Evolutionary conservation across 2,113 vertebrate genomes (phyloP).

Genomic region (Phasianus colchicus): DNA sequence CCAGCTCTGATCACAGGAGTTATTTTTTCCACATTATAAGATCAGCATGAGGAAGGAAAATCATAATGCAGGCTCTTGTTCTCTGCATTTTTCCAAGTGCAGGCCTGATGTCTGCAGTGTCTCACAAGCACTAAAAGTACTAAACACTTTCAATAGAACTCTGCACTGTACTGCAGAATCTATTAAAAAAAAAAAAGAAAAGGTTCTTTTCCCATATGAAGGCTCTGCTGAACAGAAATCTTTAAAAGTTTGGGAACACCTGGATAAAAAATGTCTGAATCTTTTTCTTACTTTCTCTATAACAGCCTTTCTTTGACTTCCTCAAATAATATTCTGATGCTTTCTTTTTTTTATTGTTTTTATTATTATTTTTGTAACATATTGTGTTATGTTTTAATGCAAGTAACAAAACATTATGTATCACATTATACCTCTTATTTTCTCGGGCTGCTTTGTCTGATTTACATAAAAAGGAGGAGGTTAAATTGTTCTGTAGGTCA

Average conservation of each 20-base stretch:
- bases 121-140: background rate
- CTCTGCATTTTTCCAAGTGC: background rate
- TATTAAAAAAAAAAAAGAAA: background rate
- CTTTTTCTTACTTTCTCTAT: background rate
- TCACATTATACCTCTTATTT: background rate
- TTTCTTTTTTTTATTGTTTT: background rate
- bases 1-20: background rate
- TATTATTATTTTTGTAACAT: background rate
- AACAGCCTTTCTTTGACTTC: background rate
- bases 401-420: background rate
- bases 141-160: background rate
- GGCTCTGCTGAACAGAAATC: background rate
- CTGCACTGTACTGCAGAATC: background rate
- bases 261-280: background rate
- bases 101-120: background rate
- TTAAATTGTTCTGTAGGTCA: slow-evolving; percentile 34
- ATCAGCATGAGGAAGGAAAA: background rate
- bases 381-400: background rate
- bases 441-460: slow-evolving; percentile 20
- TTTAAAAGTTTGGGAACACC: background rate
- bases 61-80: background rate
- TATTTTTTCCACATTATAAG: background rate
- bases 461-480: slow-evolving; percentile 46
- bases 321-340: background rate
- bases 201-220: background rate